Base-by-base conservation (phyloP, 2,113 vertebrate species). In the Rattus rattus region DNA sequence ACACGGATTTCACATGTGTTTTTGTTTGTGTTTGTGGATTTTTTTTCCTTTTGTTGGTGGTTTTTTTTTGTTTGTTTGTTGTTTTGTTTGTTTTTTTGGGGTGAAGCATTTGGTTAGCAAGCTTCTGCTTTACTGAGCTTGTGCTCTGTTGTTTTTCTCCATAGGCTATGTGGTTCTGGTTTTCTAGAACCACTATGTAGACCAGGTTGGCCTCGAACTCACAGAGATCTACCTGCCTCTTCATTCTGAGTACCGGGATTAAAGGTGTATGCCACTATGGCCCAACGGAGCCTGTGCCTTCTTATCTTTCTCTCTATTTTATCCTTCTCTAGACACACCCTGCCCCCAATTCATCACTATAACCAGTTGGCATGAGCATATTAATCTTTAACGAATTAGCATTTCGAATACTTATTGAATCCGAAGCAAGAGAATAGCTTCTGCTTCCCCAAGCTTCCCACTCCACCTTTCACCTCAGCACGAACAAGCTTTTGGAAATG, bases 381-480 rank as follows among this genome's bases (percentile, higher is more conserved):
- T 96, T 94, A 92, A 95, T 91, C 92, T 96, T 90, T 98, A 97
- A 97, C 96, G 95, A 97, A 96, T 97, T 95, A 97, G 97, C 97
- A 97, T 97, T 98, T 97, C 95, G 89, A 93, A 96, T 14, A 96
- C 83, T 91, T 95, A 97, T 90, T 94, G 91, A 97, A 96, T 96
- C 95, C 79, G 65, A 97, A 93, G 86, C 93, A 88, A 54, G 85
- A 96, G 95, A 92, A 97, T 96, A 95, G 95, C 95, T 95, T 96
- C 95, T 88, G 92, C 94, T 95, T 96, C 77, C 94, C 91, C 91
- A 96, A 79, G 89, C 92, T 84, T 59, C 79, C 30, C 12, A 79
- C 54, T 91, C 81, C 76, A 83, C 56, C 63, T 85, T 72, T 90
- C 90, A 90, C 94, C 90, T 95, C 65, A 95, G 97, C 92, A 96